Evolutionary conservation across 2,888 invertebrate genomes (phyloP), one percentile per base, ranked within the genome.

Genomic region (Alsophila aescularia): DNA sequence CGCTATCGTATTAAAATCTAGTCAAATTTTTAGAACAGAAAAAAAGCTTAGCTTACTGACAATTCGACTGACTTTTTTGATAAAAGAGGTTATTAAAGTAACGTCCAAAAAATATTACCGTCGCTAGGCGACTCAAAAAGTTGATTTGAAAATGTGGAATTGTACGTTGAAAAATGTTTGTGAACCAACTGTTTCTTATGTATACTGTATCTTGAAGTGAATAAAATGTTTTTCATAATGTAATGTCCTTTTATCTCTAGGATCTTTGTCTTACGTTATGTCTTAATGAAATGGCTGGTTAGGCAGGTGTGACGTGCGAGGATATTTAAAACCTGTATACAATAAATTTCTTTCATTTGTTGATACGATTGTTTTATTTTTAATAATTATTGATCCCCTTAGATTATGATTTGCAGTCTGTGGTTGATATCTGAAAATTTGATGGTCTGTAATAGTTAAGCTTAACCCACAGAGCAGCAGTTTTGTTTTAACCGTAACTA

Each of bases 261-360:
- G 87, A 84, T 80, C 82, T 85, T 86, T 88, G 83, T 83, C 84
- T 90, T 91, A 87, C 83, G 90, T 90, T 90, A 87, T 84, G 83
- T 82, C 81, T 79, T 83, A 84, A 81, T 79, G 82, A 85, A 75
- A 79, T 82, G 90, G 84, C 85, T 90, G 87, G 87, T 82, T 83
- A 85, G 85, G 85, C 86, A 87, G 87, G 87, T 87, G 85, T 87
- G 81, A 82, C 82, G 85, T 84, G 87, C 84, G 82, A 90, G 87
- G 85, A 89, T 90, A 89, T 90, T 90, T 89, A 90, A 90, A 90
- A 90, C 91, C 91, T 91, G 90, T 91, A 91, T 91, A 91, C 91
- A 91, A 91, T 91, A 91, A 89, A 91, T 88, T 91, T 89, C 91
- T 90, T 91, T 91, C 90, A 91, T 91, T 91, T 91, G 91, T 91